These are phyloP conservation scores for Junco hyemalis DNA, from an alignment of 2,113 vertebrate genomes.

Conservation along the genomic window DNA sequence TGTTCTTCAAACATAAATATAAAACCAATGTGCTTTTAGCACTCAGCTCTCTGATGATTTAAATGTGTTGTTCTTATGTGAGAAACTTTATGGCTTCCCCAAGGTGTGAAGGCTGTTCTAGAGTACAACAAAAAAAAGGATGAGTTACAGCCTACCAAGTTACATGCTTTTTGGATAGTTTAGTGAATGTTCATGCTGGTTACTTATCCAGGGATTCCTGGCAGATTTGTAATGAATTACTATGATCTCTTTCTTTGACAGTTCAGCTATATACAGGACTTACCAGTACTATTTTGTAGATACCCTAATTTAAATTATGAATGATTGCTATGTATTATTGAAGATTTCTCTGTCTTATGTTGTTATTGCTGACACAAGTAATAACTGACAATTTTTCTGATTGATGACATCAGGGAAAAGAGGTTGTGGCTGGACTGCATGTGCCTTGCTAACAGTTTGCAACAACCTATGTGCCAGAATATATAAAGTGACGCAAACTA, in stretches of 20 bases:
- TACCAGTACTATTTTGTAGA: neutral
- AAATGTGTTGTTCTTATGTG: neutral
- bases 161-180: neutral
- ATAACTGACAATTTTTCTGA: conserved; percentile 17
- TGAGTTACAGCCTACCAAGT: neutral
- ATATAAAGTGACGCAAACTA: neutral
- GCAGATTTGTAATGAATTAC: neutral
- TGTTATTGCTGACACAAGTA: conserved; percentile 1
- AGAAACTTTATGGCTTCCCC: neutral
- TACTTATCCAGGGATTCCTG: neutral
- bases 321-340: conserved; percentile 24
- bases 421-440: neutral
- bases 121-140: neutral
- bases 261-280: neutral
- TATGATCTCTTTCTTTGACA: neutral
- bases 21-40: neutral
- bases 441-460: neutral
- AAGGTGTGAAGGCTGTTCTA: neutral
- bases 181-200: neutral
- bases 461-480: neutral
- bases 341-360: neutral
- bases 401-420: neutral
- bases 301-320: conserved; percentile 31
- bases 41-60: neutral
- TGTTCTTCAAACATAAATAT: neutral